Conservation (phyloP, 2,888 invertebrate species). For the Drosophila dives region DNA sequence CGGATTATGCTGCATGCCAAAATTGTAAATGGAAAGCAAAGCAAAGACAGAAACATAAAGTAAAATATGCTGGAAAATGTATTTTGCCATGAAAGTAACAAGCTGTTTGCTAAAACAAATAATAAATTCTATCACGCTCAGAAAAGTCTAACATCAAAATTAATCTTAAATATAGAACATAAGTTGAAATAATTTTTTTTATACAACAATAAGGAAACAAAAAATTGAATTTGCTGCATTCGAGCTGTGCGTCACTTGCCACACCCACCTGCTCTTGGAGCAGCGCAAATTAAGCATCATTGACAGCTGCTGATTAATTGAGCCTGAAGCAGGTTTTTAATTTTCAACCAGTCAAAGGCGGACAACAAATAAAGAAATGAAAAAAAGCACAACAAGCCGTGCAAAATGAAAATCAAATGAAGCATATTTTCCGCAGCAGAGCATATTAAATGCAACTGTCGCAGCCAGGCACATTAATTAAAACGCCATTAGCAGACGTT, state of each 20-base stretch:
- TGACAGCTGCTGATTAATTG: conserved; percentile 77
- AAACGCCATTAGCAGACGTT: conserved; percentile 41
- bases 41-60: not conserved
- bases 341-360: conserved; percentile 43
- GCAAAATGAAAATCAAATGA: conserved; percentile 43
- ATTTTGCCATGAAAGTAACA: not conserved
- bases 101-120: not conserved
- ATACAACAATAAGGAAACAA: conserved; percentile 39
- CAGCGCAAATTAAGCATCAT: conserved; percentile 68
- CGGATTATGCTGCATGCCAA: conserved; percentile 2
- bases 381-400: conserved; percentile 12
- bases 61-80: not conserved
- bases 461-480: conserved; percentile 56
- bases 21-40: not conserved
- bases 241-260: conserved; percentile 1
- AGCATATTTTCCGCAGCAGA: conserved; percentile 43
- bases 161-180: not conserved
- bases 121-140: not conserved
- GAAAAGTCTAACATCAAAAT: not conserved
- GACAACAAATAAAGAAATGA: not conserved
- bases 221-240: conserved; percentile 18
- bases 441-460: conserved; percentile 67
- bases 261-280: not conserved
- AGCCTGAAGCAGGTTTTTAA: conserved; percentile 70
- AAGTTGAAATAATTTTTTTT: conserved; percentile 16